Evolutionary conservation across 2,888 invertebrate species (phyloP).

Genomic region (Epicampocera succincta): DNA sequence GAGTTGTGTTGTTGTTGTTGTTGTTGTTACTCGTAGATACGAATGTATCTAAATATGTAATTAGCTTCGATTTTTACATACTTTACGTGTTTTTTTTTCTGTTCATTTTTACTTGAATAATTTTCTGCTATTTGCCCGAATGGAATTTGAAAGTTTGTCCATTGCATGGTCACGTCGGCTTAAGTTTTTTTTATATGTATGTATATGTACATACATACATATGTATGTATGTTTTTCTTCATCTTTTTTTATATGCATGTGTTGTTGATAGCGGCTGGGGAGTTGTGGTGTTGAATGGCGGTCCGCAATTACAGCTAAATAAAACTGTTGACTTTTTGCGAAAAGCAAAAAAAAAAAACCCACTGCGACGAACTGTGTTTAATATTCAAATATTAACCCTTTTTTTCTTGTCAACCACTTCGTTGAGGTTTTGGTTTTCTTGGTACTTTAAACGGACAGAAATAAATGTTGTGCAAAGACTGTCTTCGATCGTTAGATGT

Average conservation of each 20-base stretch:
- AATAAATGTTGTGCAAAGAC: constrained; percentile 30
- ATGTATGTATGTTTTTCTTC: constrained; percentile 14
- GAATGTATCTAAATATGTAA: not conserved
- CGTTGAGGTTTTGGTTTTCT: constrained; percentile 28
- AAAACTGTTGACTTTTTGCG: constrained; percentile 47
- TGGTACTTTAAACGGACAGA: not conserved
- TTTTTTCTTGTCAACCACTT: constrained; percentile 19
- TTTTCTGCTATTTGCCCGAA: constrained; percentile 67
- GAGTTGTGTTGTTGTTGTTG: not conserved
- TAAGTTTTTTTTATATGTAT: constrained; percentile 27
- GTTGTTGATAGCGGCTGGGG: constrained; percentile 49
- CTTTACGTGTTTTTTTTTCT: constrained; percentile 48
- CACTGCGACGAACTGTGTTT: constrained; percentile 33
- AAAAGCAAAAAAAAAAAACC: not conserved
- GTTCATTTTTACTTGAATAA: constrained; percentile 60
- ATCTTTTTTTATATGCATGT: constrained; percentile 24
- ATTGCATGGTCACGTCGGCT: constrained; percentile 66
- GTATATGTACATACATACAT: too few species aligned
- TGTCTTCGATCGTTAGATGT: not conserved
- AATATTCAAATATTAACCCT: constrained; percentile 45
- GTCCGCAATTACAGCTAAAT: constrained; percentile 23
- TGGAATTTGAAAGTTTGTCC: constrained; percentile 70
- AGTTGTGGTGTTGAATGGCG: constrained; percentile 37
- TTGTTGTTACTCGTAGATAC: too few species aligned
- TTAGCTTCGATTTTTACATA: constrained; percentile 23